Conservation (phyloP, 2,797 vertebrate genomes). For the Aldrovandia affinis region DNA sequence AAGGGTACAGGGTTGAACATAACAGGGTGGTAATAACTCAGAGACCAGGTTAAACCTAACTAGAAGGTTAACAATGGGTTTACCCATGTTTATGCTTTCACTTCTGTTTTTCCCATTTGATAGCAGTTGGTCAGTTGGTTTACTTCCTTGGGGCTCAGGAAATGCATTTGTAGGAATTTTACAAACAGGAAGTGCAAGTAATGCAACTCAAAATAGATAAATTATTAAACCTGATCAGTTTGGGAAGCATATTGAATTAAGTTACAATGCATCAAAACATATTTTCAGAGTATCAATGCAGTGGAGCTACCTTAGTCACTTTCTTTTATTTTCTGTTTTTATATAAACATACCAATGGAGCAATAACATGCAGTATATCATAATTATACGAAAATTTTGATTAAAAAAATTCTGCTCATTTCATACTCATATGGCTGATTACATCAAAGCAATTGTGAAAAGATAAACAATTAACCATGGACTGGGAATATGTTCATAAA, state of each 20-base stretch:
- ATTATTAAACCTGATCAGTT: not conserved
- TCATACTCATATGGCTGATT: constrained; percentile 74
- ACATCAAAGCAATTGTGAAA: constrained; percentile 84
- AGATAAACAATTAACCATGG: constrained; percentile 84
- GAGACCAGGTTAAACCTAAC: too few species aligned
- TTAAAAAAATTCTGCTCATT: constrained; percentile 71
- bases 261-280: not conserved
- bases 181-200: not conserved
- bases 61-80: too few species aligned
- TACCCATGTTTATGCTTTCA: too few species aligned
- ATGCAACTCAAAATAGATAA: not conserved
- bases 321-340: too few species aligned
- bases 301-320: too few species aligned
- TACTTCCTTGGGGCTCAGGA: not conserved
- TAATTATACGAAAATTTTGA: constrained; percentile 74
- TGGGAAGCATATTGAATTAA: not conserved
- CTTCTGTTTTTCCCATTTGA: too few species aligned
- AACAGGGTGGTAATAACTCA: too few species aligned
- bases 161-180: not conserved
- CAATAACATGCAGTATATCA: constrained; percentile 49
- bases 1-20: too few species aligned
- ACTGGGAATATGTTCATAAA: constrained; percentile 85
- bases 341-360: not conserved
- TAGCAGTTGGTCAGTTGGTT: not conserved
- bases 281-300: too few species aligned